Evolutionary conservation across 2,888 invertebrate genomes (phyloP).

Genomic region (Ophion slaviceki): DNA sequence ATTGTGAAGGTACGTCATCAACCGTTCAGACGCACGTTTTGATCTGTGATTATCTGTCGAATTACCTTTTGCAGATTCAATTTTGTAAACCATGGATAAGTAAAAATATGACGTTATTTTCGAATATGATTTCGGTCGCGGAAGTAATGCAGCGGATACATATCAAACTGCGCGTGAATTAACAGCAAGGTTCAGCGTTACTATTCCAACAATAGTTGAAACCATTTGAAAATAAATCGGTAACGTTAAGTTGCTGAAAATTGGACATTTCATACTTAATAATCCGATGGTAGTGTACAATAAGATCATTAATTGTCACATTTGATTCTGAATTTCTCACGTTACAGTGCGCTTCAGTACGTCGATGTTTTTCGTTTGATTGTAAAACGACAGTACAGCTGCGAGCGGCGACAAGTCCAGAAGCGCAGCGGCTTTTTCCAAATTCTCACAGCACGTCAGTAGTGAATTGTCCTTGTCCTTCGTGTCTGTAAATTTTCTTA

Average conservation of each 20-base stretch:
- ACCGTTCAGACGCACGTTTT: too few relatives aligned
- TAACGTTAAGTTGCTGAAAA: not conserved
- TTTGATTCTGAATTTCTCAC: conserved; percentile 64
- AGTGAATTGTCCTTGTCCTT: conserved; percentile 51
- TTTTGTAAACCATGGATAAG: too few relatives aligned
- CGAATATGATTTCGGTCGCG: too few relatives aligned
- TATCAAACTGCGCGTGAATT: too few relatives aligned
- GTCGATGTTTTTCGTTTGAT: conserved; percentile 61
- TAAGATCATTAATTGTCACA: not conserved
- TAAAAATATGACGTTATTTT: too few relatives aligned
- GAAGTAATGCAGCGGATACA: too few relatives aligned
- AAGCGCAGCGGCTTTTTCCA: conserved; percentile 70
- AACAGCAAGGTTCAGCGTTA: too few relatives aligned
- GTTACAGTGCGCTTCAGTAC: conserved; percentile 69
- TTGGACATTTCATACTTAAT: too few relatives aligned
- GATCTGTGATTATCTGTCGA: too few relatives aligned
- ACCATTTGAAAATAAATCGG: not conserved
- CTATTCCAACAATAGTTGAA: too few relatives aligned
- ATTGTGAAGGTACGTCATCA: too few relatives aligned
- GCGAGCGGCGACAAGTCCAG: conserved; percentile 69
- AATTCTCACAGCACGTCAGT: conserved; percentile 61
- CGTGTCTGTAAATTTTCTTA: conserved; percentile 35
- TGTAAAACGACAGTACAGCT: conserved; percentile 69
- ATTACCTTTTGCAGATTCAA: too few relatives aligned
- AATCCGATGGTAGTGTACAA: not conserved